Conservation (phyloP, 2,888 invertebrate genomes). For the Agrochola lychnidis region DNA sequence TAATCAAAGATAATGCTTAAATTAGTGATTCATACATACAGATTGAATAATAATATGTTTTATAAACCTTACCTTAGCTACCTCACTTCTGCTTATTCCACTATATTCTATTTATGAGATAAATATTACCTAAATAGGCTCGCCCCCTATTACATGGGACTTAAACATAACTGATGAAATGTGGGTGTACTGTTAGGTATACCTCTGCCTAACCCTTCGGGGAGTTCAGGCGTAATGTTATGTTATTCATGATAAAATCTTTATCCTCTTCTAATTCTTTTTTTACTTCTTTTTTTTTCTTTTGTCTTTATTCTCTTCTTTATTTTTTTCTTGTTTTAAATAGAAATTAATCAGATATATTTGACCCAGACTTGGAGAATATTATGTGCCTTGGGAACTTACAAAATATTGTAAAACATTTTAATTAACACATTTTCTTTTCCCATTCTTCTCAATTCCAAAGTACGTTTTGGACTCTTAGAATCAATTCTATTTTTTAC, state of each 20-base stretch:
- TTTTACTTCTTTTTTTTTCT: no score
- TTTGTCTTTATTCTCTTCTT: no score
- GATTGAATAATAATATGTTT: neutral
- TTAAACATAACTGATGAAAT: no score
- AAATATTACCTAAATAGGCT: no score
- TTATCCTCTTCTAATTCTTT: no score
- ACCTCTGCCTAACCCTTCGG: no score
- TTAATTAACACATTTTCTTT: neutral
- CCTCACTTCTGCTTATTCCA: neutral
- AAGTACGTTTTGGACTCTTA: neutral
- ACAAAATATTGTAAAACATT: neutral
- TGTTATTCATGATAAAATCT: neutral
- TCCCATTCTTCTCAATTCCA: neutral
- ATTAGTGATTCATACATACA: slow-evolving; percentile 1
- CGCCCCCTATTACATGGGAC: no score
- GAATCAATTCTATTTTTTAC: neutral
- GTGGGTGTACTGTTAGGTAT: no score
- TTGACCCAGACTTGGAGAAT: neutral
- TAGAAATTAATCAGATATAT: neutral
- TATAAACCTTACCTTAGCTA: no score
- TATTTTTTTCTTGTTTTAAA: neutral
- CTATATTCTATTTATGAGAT: no score
- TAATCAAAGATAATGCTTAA: slow-evolving; percentile 1
- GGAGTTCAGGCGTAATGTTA: no score
- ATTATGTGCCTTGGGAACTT: neutral